Base-by-base conservation (phyloP, 2,113 vertebrate species). In the Porphyrio hochstetteri region DNA sequence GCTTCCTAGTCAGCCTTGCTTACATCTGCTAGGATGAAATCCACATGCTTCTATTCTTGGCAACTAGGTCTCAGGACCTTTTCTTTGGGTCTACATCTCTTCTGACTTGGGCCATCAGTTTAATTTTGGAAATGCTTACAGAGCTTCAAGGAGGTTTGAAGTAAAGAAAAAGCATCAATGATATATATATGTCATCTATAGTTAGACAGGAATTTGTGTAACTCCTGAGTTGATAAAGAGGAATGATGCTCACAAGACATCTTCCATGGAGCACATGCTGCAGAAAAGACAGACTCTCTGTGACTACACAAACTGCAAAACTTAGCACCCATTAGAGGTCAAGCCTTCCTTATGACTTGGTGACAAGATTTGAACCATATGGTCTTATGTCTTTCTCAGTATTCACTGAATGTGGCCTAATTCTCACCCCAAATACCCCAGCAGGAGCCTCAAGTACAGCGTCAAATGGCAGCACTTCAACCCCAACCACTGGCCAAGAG, bases 1-100 rank as follows among this genome's bases (percentile, higher is more conserved):
- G 14, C 3, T 68, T 48, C 82, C 69, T 72, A 15, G 27, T 31
- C 18, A 69, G 40, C 50, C 46, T 67, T 50, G 4, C 23, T 78
- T n/a, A 14, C 11, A 61, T 67, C 23, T 17, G 5, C 27, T 74
- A 18, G 21, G 31, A 46, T 28, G 23, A 63, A 83, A 78, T 52
- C 23, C 28, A 36, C 0, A 0, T 56, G 8, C 19, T 23, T 70
- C 52, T 55, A 5, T 18, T 69, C 33, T 64, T 36, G 36, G 10
- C 24, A 44, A 3, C 16, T 27, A 36, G 33, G 19, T 81, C 31
- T 65, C 64, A 52, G 38, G 21, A 3, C 8, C 15, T 5, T 56
- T 56, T 72, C n/a, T 65, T 53, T 16, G 23, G 7, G 9, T 61
- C 11, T 63, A 6, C 14, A 13, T 42, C 15, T 68, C 64, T 61